These are phyloP conservation scores for Polypedilum vanderplanki DNA, from an alignment of 1,140 invertebrate species.

Conservation along the genomic window DNA sequence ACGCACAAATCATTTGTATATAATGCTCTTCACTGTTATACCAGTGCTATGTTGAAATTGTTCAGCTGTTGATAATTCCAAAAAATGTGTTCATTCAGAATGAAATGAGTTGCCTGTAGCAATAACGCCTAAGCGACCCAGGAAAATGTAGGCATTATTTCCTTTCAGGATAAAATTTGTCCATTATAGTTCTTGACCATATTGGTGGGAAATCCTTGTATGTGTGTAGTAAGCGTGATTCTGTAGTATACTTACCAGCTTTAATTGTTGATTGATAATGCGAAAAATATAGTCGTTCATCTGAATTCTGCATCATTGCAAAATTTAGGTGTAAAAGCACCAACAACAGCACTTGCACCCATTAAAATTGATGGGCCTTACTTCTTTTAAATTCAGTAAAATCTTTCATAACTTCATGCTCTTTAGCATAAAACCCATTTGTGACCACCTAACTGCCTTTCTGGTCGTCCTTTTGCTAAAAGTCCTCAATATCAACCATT, in stretches of 20 bases:
- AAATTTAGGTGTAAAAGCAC: constrained; percentile 79
- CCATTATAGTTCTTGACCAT: constrained; percentile 63
- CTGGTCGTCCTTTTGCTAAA: constrained; percentile 62
- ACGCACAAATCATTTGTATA: too few species aligned
- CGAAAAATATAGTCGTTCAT: constrained; percentile 83
- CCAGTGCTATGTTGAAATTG: too few species aligned
- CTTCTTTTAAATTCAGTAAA: constrained; percentile 70
- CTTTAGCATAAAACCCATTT: constrained; percentile 78
- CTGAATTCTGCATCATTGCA: constrained; percentile 80
- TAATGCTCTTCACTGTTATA: too few species aligned
- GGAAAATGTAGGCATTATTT: constrained; percentile 96
- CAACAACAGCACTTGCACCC: constrained; percentile 79
- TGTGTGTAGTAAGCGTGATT: constrained; percentile 79
- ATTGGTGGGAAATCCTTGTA: constrained; percentile 90
- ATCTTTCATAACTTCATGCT: constrained; percentile 66
- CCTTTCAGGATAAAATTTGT: constrained; percentile 80
- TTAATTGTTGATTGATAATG: constrained; percentile 91
- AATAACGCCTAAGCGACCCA: constrained; percentile 81
- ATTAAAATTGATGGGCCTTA: constrained; percentile 61
- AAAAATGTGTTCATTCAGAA: too few species aligned
- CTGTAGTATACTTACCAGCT: constrained; percentile 96
- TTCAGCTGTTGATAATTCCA: too few species aligned
- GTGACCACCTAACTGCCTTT: constrained; percentile 66
- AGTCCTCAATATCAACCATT: constrained; percentile 85
- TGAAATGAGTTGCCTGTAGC: too few species aligned